phyloP scores from a whole-genome alignment of 2,797 vertebrate genomes.

The Labeo calbasu region DNA sequence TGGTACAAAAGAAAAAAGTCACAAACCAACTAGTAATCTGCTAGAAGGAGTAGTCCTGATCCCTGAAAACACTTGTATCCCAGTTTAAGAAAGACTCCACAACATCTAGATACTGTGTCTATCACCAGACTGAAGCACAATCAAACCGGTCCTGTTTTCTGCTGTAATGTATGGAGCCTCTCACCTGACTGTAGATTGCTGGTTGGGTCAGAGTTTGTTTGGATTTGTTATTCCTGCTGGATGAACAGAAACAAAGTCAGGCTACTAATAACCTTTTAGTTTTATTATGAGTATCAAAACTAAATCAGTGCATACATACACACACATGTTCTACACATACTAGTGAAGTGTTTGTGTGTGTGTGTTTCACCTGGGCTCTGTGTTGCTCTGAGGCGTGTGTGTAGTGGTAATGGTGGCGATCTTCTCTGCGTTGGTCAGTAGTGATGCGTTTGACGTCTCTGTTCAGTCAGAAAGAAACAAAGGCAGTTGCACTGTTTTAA shows the following conservation, averaged over 20 bases:
- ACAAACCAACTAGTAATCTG: background rate
- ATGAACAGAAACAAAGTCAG: slow-evolving; percentile 7
- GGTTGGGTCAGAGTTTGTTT: slow-evolving; percentile 85
- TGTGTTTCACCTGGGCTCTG: slow-evolving; percentile 23
- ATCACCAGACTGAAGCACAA: background rate
- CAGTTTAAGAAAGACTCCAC: background rate
- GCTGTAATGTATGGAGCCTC: background rate
- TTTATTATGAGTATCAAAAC: background rate
- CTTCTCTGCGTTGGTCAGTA: slow-evolving; percentile 99
- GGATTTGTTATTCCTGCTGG: slow-evolving; percentile 90
- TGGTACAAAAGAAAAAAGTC: background rate
- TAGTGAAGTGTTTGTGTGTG: background rate
- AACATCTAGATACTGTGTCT: background rate
- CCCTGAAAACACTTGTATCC: background rate
- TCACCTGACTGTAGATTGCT: slow-evolving; percentile 67
- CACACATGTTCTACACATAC: background rate
- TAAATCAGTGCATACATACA: background rate
- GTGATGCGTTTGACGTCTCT: slow-evolving; percentile 96
- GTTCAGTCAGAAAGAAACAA: slow-evolving; percentile 35
- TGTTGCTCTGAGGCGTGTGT: slow-evolving; percentile 30
- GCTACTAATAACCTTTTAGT: background rate
- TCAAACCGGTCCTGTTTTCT: background rate
- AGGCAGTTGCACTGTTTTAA: background rate
- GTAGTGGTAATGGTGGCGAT: slow-evolving; percentile 92
- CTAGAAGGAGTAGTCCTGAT: background rate